Conservation (phyloP, 2,797 vertebrate species). For the Onychomys arenicola region DNA sequence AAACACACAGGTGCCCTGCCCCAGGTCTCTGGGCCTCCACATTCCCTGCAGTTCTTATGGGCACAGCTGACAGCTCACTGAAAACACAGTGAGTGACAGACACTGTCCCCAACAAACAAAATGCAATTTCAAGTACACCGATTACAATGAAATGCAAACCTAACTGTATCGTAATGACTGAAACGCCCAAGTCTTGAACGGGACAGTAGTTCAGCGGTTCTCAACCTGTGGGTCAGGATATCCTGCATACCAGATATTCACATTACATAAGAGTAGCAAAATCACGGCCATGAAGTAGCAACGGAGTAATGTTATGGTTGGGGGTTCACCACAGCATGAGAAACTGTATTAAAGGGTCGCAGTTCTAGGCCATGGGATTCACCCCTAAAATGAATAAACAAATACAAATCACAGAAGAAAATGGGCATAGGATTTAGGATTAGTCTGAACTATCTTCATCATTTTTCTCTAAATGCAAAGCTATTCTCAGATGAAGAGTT, state of each 20-base stretch:
- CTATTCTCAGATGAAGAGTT: not conserved
- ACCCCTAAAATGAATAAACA: not conserved
- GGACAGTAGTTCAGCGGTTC: not conserved
- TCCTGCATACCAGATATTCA: not conserved
- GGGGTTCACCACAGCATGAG: not conserved
- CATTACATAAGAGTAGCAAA: not conserved
- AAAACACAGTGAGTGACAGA: not conserved
- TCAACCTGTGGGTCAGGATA: no score
- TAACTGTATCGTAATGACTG: not conserved
- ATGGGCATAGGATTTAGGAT: no score
- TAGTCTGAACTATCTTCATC: not conserved
- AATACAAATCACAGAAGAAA: not conserved
- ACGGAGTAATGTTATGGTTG: not conserved
- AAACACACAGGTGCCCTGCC: no score
- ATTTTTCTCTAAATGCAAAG: not conserved
- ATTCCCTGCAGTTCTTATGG: not conserved
- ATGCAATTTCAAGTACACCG: not conserved
- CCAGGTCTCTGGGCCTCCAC: not conserved
- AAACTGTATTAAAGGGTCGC: not conserved
- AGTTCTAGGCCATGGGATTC: not conserved
- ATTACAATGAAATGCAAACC: not conserved
- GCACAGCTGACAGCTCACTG: not conserved
- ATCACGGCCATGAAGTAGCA: not conserved
- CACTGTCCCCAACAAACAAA: not conserved
- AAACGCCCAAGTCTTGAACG: not conserved